Percentiles rank a stretch among this genome's conserved stretches.
These are phyloP conservation scores for Ptilorrhoa leucosticta DNA, from an alignment of 2,113 vertebrate species.

Conservation along the genomic window DNA sequence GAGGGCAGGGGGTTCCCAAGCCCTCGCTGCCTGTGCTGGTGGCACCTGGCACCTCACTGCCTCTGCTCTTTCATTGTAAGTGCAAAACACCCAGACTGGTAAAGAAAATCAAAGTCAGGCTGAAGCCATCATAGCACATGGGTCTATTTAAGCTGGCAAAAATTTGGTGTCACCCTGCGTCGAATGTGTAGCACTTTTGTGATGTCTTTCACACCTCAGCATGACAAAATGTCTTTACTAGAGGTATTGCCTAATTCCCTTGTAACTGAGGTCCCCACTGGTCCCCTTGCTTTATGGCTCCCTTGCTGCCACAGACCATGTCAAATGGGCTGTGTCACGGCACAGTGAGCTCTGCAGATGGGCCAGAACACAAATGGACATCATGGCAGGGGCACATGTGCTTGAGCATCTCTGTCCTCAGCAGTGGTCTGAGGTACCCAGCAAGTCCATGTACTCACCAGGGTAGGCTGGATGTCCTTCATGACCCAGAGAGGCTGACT, in stretches of 20 bases:
- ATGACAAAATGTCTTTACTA: neutral
- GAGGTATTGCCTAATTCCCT: neutral
- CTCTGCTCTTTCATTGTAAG: neutral
- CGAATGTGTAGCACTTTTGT: neutral
- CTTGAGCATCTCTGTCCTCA: neutral
- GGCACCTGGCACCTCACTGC: accelerated
- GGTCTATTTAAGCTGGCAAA: neutral
- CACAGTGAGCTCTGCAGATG: neutral
- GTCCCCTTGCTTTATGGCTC: neutral
- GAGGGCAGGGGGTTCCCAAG: neutral
- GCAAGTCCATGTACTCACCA: neutral
- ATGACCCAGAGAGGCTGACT: neutral
- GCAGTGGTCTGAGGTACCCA: accelerated
- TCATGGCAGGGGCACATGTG: accelerated
- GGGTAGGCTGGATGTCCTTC: neutral
- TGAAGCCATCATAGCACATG: neutral
- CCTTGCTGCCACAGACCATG: neutral
- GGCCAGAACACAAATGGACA: neutral
- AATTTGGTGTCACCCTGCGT: neutral
- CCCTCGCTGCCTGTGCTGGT: accelerated
- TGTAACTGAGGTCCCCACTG: neutral
- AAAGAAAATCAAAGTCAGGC: neutral
- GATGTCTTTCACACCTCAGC: neutral
- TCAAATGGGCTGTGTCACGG: neutral
- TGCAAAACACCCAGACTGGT: neutral